These are phyloP conservation scores for Brachionus sp. DNA, from an alignment of 1,140 invertebrate genomes.

Conservation along the genomic window DNA sequence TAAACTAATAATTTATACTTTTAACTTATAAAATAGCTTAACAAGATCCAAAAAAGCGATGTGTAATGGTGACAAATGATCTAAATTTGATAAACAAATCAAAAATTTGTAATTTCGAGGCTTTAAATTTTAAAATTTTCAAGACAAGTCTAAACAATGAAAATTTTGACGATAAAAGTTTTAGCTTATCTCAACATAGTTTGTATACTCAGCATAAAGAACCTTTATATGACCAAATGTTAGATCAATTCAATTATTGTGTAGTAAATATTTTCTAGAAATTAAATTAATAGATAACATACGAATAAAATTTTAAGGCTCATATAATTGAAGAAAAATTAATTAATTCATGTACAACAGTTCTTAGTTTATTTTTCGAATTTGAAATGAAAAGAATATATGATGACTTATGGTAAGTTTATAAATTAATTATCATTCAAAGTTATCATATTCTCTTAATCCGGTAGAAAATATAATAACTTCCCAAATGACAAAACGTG, in stretches of 20 bases:
- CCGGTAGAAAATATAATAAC: no score
- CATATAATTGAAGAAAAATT: neutral
- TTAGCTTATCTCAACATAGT: neutral
- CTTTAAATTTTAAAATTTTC: conserved; percentile 15
- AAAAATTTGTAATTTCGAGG: neutral
- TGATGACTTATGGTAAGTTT: conserved; percentile 17
- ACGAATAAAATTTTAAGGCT: neutral
- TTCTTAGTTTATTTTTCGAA: conserved; percentile 26
- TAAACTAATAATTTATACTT: neutral
- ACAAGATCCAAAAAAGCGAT: neutral
- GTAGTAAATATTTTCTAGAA: neutral
- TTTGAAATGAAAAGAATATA: conserved; percentile 31
- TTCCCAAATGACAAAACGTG: no score
- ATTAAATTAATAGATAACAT: neutral
- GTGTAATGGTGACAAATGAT: conserved; percentile 5
- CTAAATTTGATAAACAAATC: conserved; percentile 35
- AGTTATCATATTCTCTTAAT: no score
- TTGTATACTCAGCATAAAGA: neutral
- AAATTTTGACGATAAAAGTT: neutral
- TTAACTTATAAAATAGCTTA: neutral
- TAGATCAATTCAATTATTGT: neutral
- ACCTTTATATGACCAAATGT: neutral
- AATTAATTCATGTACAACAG: neutral
- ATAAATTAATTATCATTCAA: neutral
- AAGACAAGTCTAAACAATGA: neutral